Evolutionary conservation across 2,113 vertebrate species (phyloP), one percentile per base, ranked within the genome.

Genomic region (Toxostoma redivivum): DNA sequence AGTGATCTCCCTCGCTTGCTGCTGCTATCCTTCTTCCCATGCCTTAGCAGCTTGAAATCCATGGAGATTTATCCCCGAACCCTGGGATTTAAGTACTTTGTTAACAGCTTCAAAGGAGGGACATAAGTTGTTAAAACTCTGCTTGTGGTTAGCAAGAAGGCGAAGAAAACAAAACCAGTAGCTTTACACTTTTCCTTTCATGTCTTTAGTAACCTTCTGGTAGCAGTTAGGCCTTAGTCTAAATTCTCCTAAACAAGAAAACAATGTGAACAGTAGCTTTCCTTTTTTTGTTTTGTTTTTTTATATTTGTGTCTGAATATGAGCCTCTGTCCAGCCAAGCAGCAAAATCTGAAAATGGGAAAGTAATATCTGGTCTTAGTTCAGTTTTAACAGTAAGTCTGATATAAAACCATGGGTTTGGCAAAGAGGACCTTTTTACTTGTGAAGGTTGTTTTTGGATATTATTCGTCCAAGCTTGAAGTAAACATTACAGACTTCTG

Each of bases 1-100:
- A 24, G 12, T 8, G 31, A 7, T 69, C 30, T 83, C 20, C 30
- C 20, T 66, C 0, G 0, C 8, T 48, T 40, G 7, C 5, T 70
- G 18, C 17, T 64, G 4, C 27, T 66, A 77, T 69, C 12, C 30
- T 12, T 62, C 24, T 44, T 82, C 12, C 9, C 1, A 0, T 28
- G n/a, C 28, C 45, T 84, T 15, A 44, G 47, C 37, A 87, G 47
- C 33, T 33, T 50, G 30, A 42, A 50, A 42, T 6, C 1, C 10
- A 0, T 25, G 28, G 33, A 64, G 5, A 22, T 56, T 31, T 31
- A 40, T 9, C 8, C 2, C 19, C 5, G 20, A 65, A 15, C 11
- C 19, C 28, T 61, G 60, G 7, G 8, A 19, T 53, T 45, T 21
- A 24, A 40, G 22, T 33, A 0, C 4, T 51, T 33, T 15, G 6